Evolutionary conservation across 2,113 vertebrate species (phyloP).

Genomic region (Mellivora capensis): DNA sequence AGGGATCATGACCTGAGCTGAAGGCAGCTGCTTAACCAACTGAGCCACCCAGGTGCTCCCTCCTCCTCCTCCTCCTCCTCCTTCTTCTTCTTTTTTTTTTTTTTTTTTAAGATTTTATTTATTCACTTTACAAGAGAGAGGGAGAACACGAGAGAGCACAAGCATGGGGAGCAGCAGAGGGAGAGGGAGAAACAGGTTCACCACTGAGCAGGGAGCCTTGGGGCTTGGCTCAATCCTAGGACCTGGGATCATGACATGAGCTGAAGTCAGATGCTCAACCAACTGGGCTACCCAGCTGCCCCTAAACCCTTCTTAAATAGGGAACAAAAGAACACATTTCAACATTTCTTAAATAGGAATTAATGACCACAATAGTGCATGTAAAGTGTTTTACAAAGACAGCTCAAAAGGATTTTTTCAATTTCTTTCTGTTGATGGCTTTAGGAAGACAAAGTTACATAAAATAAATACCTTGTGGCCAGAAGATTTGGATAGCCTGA

Average conservation of each 20-base stretch:
- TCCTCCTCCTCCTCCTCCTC: too few species aligned
- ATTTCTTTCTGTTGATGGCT: not conserved
- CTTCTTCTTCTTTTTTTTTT: too few species aligned
- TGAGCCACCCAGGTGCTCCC: not conserved
- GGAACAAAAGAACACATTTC: not conserved
- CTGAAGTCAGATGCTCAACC: too few species aligned
- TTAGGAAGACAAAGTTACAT: not conserved
- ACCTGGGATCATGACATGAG: too few species aligned
- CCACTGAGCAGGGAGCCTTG: too few species aligned
- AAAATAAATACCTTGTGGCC: not conserved
- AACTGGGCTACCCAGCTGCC: too few species aligned
- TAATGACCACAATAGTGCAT: not conserved
- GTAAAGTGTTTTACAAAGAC: not conserved
- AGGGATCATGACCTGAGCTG: not conserved
- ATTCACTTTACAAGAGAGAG: not conserved
- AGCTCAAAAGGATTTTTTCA: slow-evolving; percentile 8
- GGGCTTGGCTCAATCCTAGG: too few species aligned
- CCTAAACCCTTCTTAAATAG: not conserved
- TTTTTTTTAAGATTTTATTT: not conserved
- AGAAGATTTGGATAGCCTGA: not conserved
- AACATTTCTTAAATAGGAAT: not conserved
- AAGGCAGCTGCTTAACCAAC: not conserved
- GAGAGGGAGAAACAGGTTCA: not conserved
- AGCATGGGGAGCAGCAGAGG: not conserved
- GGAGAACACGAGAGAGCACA: not conserved